phyloP scores from a whole-genome alignment of 2,797 vertebrate genomes.

The Anas acuta region DNA sequence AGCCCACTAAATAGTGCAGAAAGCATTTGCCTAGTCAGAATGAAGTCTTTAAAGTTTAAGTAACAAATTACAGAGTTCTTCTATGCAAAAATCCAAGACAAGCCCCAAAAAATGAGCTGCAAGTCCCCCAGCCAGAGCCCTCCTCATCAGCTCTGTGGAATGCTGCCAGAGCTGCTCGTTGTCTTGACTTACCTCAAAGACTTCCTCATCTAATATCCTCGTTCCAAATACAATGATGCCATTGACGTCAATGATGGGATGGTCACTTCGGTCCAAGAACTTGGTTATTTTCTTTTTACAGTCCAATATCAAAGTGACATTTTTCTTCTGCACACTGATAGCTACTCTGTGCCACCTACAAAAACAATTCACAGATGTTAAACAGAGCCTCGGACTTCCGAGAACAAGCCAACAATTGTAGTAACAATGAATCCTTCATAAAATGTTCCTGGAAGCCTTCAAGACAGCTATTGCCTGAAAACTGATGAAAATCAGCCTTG shows the following conservation, averaged over 20 bases:
- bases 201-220: conserved; percentile 96
- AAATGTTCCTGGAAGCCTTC: not conserved
- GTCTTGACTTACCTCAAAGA: conserved; percentile 89
- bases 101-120: accelerated
- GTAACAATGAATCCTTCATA: not conserved
- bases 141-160: accelerated
- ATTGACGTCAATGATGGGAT: conserved; percentile 92
- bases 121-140: not conserved
- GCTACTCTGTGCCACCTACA: conserved; percentile 95
- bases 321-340: conserved; percentile 94
- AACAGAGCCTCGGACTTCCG: not conserved
- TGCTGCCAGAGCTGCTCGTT: not conserved
- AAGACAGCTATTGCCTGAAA: not conserved
- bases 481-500: not conserved
- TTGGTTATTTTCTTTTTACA: conserved; percentile 94
- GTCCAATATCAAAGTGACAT: conserved; percentile 93
- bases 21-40: not conserved
- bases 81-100: accelerated
- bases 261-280: conserved; percentile 85
- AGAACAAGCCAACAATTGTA: not conserved
- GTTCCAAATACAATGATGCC: conserved; percentile 98
- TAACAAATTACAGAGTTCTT: accelerated
- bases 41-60: accelerated
- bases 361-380: not conserved
- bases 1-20: accelerated